A percentile compares a stretch with the other conserved stretches of the same genome.
Conservation (phyloP, 2,113 vertebrate genomes). For the Cyprinodon variegatus region DNA sequence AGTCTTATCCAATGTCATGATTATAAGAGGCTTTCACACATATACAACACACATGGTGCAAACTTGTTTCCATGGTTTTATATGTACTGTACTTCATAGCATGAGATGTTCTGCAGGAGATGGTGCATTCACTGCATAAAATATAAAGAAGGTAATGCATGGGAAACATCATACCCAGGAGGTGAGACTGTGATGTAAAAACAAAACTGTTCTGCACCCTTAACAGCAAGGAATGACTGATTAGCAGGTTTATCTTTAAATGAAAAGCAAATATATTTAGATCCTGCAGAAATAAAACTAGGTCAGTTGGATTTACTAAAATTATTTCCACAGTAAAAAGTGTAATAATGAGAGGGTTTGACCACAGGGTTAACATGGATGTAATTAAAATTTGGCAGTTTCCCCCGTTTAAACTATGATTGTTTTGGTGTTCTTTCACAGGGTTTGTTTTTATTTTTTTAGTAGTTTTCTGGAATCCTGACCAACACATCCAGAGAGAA, state of each 20-base stretch:
- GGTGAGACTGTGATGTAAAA: neutral
- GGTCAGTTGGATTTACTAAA: neutral
- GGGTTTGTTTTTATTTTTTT: too few relatives aligned
- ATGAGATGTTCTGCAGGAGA: slow-evolving; percentile 11
- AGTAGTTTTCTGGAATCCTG: neutral
- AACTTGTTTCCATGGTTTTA: neutral
- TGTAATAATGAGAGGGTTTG: too few relatives aligned
- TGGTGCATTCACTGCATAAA: slow-evolving; percentile 1
- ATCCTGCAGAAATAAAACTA: neutral
- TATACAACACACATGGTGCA: neutral
- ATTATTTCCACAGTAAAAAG: too few relatives aligned
- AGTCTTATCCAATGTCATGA: neutral
- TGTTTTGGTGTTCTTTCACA: too few relatives aligned
- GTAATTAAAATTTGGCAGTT: too few relatives aligned
- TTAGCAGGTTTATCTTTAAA: neutral
- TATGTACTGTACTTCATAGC: neutral
- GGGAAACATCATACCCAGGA: neutral
- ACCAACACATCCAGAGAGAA: neutral
- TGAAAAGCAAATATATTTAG: neutral
- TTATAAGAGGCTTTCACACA: neutral
- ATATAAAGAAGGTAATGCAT: neutral
- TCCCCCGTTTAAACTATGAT: too few relatives aligned
- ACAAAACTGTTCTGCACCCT: neutral
- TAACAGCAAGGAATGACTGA: neutral
- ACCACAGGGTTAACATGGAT: too few relatives aligned